A percentile compares a stretch with the other conserved stretches of the same genome.
Conservation (phyloP, 2,888 invertebrate species). For the Drosophila nr. medialis region DNA sequence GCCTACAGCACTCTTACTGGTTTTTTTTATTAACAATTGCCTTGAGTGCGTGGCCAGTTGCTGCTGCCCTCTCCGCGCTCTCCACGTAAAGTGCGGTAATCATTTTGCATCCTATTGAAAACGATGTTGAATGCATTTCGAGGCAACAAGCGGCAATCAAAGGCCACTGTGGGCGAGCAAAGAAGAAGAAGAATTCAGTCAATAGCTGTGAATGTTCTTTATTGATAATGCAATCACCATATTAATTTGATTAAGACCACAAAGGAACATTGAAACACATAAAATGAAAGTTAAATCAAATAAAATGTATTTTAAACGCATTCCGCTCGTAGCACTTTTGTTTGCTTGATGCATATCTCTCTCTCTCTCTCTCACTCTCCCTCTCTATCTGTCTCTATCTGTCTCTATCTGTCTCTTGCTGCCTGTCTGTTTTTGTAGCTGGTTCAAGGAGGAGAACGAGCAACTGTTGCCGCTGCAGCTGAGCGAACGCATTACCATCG, state of each 20-base stretch:
- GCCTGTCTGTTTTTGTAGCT: slow-evolving; percentile 87
- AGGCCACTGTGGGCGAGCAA: slow-evolving; percentile 17
- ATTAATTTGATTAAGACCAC: slow-evolving; percentile 60
- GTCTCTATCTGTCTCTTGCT: too few relatives aligned
- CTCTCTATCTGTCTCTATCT: background rate
- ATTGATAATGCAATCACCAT: slow-evolving; percentile 68
- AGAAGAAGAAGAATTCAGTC: slow-evolving; percentile 6
- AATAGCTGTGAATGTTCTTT: slow-evolving; percentile 28
- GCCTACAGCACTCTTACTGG: background rate
- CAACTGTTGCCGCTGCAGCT: slow-evolving; percentile 89
- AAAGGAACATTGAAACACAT: slow-evolving; percentile 7
- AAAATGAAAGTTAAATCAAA: slow-evolving; percentile 5
- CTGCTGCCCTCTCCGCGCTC: background rate
- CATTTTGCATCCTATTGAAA: slow-evolving; percentile 43
- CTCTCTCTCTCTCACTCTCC: background rate
- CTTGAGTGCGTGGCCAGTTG: background rate
- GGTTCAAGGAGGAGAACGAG: slow-evolving; percentile 91
- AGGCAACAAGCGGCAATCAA: slow-evolving; percentile 45
- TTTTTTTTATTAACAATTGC: slow-evolving; percentile 14
- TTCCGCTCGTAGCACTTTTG: background rate
- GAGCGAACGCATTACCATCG: slow-evolving; percentile 87
- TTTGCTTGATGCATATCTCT: slow-evolving; percentile 3
- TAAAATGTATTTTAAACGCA: slow-evolving; percentile 9
- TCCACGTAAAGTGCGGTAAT: slow-evolving; percentile 20
- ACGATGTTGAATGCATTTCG: slow-evolving; percentile 12